Percentiles rank a stretch among this genome's conserved stretches.
These are phyloP conservation scores for Vulpes vulpes DNA, from an alignment of 2,113 vertebrate species.

Conservation along the genomic window DNA sequence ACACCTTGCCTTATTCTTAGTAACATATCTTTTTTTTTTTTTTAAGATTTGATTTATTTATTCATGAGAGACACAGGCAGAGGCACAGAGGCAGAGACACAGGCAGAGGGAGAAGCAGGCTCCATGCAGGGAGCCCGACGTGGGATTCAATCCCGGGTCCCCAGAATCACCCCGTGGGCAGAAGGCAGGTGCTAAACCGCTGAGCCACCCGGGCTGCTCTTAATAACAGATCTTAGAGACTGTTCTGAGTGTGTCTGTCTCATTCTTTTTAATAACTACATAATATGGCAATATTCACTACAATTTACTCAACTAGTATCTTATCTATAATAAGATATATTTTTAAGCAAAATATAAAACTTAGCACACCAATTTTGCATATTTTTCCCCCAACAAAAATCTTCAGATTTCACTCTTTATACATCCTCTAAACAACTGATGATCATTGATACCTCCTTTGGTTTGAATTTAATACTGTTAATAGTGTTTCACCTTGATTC, in stretches of 20 bases:
- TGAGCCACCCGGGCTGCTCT: neutral
- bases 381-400: conserved; percentile 7
- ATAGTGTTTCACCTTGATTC: neutral
- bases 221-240: neutral
- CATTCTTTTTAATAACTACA: neutral
- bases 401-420: conserved; percentile 24
- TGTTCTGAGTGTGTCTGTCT: neutral
- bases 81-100: too few species aligned
- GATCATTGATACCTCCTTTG: neutral
- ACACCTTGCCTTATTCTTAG: neutral
- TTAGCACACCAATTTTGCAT: neutral
- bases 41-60: too few species aligned
- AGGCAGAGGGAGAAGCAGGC: too few species aligned
- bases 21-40: too few species aligned
- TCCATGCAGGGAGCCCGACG: too few species aligned
- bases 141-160: too few species aligned
- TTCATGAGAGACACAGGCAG: too few species aligned
- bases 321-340: neutral
- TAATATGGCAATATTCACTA: neutral
- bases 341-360: conserved; percentile 20
- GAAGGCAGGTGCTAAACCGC: too few species aligned
- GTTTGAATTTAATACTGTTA: conserved; percentile 42
- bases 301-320: conserved; percentile 28
- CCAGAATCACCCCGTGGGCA: too few species aligned
- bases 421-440: conserved; percentile 13